These are phyloP conservation scores for Pelochelys cantorii DNA, from an alignment of 2,797 vertebrate species.

Conservation along the genomic window DNA sequence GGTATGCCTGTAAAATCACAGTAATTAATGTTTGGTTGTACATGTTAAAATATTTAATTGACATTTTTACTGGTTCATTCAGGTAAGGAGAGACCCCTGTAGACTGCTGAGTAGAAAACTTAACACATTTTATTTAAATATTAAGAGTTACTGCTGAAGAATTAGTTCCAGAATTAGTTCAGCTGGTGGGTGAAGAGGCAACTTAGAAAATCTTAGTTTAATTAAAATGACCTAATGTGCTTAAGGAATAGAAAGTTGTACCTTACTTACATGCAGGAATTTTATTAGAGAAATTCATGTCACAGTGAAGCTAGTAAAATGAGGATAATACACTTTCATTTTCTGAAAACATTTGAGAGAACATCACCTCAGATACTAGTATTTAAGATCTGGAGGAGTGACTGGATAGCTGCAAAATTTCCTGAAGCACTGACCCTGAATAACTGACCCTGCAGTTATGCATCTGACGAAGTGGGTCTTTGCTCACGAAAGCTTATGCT, in stretches of 20 bases:
- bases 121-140: background rate
- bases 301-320: background rate
- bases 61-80: background rate
- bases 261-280: background rate
- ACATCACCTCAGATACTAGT: background rate
- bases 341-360: background rate
- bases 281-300: background rate
- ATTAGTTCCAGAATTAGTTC: background rate
- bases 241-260: background rate
- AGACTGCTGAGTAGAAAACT: background rate
- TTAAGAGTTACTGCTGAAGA: background rate
- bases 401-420: background rate
- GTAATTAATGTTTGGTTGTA: background rate
- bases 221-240: background rate
- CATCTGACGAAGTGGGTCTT: too few species aligned
- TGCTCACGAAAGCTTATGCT: too few species aligned
- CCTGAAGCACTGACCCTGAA: background rate
- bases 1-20: background rate
- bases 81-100: background rate
- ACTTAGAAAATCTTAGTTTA: background rate
- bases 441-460: background rate
- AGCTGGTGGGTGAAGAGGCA: background rate
- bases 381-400: background rate
- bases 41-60: background rate
- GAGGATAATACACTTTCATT: background rate